phyloP scores from a whole-genome alignment of 1,140 invertebrate genomes.

The Charaxes varanes region DNA sequence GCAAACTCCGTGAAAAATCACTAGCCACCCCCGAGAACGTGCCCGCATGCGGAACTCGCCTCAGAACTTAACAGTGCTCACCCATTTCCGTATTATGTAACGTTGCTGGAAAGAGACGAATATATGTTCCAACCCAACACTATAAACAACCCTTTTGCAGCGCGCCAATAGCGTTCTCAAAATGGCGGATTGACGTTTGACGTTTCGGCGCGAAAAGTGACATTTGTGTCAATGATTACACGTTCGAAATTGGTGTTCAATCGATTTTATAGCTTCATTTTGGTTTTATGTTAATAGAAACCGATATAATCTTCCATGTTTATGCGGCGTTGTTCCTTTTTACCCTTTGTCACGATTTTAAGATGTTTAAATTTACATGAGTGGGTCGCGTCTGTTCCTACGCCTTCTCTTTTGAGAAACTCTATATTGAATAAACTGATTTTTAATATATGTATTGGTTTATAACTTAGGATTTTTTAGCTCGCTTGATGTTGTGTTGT shows the following conservation, averaged over 20 bases:
- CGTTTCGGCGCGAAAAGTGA: constrained; percentile 66
- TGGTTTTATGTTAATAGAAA: constrained; percentile 18
- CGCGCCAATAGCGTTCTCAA: constrained; percentile 48
- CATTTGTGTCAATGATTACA: constrained; percentile 48
- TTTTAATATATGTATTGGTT: too few species aligned
- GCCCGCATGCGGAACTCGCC: constrained; percentile 64
- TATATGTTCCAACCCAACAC: constrained; percentile 26
- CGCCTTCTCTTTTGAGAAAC: too few species aligned
- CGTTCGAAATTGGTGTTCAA: constrained; percentile 40
- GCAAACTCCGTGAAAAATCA: constrained; percentile 69
- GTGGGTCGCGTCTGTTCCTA: neutral
- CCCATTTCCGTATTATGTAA: constrained; percentile 69
- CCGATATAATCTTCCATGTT: constrained; percentile 4
- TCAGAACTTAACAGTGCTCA: constrained; percentile 49
- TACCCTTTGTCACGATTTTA: neutral
- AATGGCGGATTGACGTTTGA: constrained; percentile 64
- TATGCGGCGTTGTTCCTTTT: neutral
- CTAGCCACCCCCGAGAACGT: constrained; percentile 51
- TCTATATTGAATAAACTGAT: too few species aligned
- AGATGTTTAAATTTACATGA: neutral
- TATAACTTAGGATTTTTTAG: too few species aligned
- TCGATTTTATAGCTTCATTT: constrained; percentile 58
- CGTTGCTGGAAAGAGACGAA: constrained; percentile 39
- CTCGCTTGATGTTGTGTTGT: too few species aligned
- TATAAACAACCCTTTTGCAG: constrained; percentile 38